Evolutionary conservation across 2,888 invertebrate genomes (phyloP), one percentile per base, ranked within the genome.

Genomic region (Lapara coniferarum): DNA sequence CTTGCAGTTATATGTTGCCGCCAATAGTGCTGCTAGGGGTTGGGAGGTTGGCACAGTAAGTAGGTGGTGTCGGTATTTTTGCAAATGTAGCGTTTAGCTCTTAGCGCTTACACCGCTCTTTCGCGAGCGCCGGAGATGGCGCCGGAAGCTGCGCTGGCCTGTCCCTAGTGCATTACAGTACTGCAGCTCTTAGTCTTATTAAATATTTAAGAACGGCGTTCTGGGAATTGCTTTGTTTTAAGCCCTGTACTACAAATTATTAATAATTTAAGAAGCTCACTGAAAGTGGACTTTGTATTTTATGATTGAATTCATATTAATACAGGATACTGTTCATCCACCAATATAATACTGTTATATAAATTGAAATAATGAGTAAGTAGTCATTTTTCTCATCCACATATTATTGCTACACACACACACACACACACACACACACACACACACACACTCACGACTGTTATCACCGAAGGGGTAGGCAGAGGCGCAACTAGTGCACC

Each of bases 1-100:
- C 19, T 13, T 10, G 10, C 19, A 46, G 49, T 63, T 46, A 10
- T 59, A 59, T 46, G 16, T 16, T 44, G 10, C 16, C 25, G 25
- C 13, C 12, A 56, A 25, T 3, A 56, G 19, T 19, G 56, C 25
- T 19, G 13, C 25, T 25, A 2, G 16, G 46, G 46, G 44, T 37
- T 10, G 59, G 44, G 46, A 46, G 44, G 59, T 59, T 16, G 37
- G n/a, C 63, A 12, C 13, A 63, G 63, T 19, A 63, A 49, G 63
- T 63, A 49, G 63, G 63, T 63, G 63, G 63, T 63, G 63, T 63
- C 63, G 19, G 49, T 49, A 63, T 63, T 49, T 63, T 63, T 49
- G 63, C 49, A 63, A 63, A 63, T 63, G 63, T 63, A 63, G 63
- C 49, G 19, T 63, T 19, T 46, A 49, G 49, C 63, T 63, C 63